Evolutionary conservation across 2,888 invertebrate species (phyloP).

Genomic region (Callosobruchus maculatus): DNA sequence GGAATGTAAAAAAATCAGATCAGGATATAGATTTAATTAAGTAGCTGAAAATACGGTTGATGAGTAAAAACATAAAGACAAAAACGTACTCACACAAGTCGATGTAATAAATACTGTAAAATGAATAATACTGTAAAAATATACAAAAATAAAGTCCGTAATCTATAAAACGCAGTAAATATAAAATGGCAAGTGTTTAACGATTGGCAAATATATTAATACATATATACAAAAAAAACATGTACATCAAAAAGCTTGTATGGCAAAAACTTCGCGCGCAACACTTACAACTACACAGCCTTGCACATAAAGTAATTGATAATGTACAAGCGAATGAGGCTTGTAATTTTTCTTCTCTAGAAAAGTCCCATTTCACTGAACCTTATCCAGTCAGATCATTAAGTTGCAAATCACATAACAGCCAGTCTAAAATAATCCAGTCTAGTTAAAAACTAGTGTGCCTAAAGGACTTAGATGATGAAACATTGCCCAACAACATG

Average conservation of each 20-base stretch:
- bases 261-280: background rate
- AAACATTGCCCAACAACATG: too few species aligned
- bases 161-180: conserved; percentile 24
- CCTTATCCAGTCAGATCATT: background rate
- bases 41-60: conserved; percentile 22
- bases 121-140: conserved; percentile 40
- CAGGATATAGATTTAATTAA: conserved; percentile 1
- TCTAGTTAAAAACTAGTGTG: too few species aligned
- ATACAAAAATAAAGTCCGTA: conserved; percentile 35
- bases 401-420: background rate
- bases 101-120: conserved; percentile 35
- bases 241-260: conserved; percentile 26
- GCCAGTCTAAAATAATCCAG: too few species aligned
- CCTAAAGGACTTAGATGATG: too few species aligned
- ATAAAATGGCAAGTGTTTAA: conserved; percentile 37
- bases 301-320: background rate
- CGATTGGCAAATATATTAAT: conserved; percentile 36
- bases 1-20: conserved; percentile 16
- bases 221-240: conserved; percentile 42
- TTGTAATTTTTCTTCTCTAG: background rate
- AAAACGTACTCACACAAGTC: conserved; percentile 27
- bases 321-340: background rate
- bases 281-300: background rate
- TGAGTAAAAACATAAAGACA: conserved; percentile 14
- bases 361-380: background rate